Base-by-base conservation (phyloP, 2,797 vertebrate species). In the Microctenopoma steveboyesi region DNA sequence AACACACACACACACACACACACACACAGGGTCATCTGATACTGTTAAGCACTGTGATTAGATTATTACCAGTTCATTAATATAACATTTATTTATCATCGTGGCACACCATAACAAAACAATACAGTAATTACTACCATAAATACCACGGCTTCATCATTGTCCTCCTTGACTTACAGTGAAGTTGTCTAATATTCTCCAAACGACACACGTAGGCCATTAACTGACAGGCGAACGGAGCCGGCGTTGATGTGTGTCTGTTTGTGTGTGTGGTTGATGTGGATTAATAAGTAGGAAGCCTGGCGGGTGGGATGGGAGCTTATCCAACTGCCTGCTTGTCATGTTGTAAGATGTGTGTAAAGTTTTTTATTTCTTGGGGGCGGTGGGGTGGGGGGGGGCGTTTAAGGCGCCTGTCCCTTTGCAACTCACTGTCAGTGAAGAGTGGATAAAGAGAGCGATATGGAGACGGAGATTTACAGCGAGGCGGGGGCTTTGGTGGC, bases 361-460 rank as follows among this genome's bases (percentile, higher is more conserved):
- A 49, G 49, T 72, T 72, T 65, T 71, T 54, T 54, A 22, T 57
- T 27, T 27, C 50, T 40, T 5, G 28, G 9, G 27, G 25, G 53
- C 54, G 65, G 22, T 22, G 69, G 37, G 37, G 4, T 12, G 53
- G 57, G 65, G 57, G 65, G 69, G 37, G 37, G 4, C 12, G 40
- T 30, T 79, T 77, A 69, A 50, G 51, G 55, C 35, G 28, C 25
- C 85, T 81, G 85, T 86, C 87, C 86, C 70, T 70, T 77, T 12
- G 52, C 37, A 4, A 72, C 88, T 84, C 70, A 86, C 84, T 86
- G 86, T 84, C 82, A 83, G 69, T 18, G 62, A 75, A 35, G 55
- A 76, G 62, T 67, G 75, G 82, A 82, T 74, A 69, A 68, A 61
- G 61, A 68, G 68, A 50, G 70, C 48, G n/a, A 18, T 63, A 64